Conservation (phyloP, 2,888 invertebrate species). For the Cheilosia urbana region DNA sequence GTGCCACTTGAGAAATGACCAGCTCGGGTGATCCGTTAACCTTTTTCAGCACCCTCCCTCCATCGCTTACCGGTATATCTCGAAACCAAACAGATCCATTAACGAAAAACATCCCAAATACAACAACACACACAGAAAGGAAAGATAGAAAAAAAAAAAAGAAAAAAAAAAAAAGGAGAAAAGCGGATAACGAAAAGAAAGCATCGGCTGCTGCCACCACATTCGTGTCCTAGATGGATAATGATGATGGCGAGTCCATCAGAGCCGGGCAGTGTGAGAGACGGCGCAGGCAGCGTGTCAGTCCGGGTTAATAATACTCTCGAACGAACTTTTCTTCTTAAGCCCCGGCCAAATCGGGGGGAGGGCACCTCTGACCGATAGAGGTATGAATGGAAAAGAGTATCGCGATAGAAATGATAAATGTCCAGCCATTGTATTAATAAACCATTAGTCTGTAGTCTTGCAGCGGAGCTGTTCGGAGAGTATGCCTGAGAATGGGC, state of each 20-base stretch:
- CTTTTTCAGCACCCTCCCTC: constrained; percentile 18
- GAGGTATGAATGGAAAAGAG: constrained; percentile 61
- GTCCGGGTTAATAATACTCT: constrained; percentile 68
- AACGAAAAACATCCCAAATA: constrained; percentile 56
- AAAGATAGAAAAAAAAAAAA: constrained; percentile 15
- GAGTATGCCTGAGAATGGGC: constrained; percentile 39
- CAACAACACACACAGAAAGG: background rate
- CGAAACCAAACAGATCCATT: constrained; percentile 70
- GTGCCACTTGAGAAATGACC: constrained; percentile 68
- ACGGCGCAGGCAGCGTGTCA: constrained; percentile 54
- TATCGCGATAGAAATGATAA: constrained; percentile 74
- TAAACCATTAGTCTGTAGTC: constrained; percentile 75
- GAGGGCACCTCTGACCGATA: constrained; percentile 8
- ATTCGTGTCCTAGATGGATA: constrained; percentile 67
- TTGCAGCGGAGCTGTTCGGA: constrained; percentile 9
- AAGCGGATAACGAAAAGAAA: constrained; percentile 6
- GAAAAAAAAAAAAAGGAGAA: too few species aligned
- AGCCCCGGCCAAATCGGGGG: background rate
- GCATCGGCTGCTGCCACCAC: constrained; percentile 35
- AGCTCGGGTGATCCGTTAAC: constrained; percentile 63
- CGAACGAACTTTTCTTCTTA: constrained; percentile 43
- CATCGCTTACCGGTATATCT: constrained; percentile 47
- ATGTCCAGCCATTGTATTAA: constrained; percentile 75
- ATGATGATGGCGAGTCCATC: constrained; percentile 69
- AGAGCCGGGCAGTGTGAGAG: constrained; percentile 39